Evolutionary conservation across 2,797 vertebrate genomes (phyloP).

Genomic region (Falco peregrinus): DNA sequence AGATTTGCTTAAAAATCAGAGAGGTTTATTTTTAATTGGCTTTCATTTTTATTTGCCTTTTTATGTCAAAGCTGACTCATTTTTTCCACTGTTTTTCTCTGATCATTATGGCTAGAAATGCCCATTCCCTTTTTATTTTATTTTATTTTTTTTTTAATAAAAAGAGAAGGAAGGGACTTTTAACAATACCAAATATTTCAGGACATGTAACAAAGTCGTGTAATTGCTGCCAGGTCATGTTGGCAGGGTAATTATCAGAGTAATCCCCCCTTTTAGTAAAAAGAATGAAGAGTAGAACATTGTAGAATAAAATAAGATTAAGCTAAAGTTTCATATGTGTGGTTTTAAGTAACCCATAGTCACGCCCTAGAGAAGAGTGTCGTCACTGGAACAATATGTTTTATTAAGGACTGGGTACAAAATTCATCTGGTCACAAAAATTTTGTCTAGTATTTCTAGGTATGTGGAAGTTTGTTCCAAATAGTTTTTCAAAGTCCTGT

Average conservation of each 20-base stretch:
- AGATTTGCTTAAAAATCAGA: slow-evolving; percentile 15
- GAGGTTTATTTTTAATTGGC: not conserved
- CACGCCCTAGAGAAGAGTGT: not conserved
- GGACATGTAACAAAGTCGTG: not conserved
- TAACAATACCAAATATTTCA: not conserved
- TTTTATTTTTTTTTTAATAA: not conserved
- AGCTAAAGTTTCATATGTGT: not conserved
- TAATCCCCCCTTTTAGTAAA: not conserved
- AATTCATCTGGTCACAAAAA: not conserved
- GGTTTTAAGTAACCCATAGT: not conserved
- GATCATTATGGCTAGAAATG: not conserved
- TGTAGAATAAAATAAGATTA: not conserved
- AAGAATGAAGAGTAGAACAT: not conserved
- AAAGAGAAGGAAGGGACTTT: not conserved
- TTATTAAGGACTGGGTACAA: not conserved
- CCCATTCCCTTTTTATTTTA: fast-evolving
- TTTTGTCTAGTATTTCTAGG: not conserved
- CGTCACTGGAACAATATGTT: not conserved
- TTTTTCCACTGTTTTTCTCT: slow-evolving; percentile 1
- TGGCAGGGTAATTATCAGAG: not conserved
- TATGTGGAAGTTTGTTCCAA: not conserved
- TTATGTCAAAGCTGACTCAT: slow-evolving; percentile 6
- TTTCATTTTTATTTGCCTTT: slow-evolving; percentile 53
- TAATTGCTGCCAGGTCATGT: not conserved
- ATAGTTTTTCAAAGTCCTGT: not conserved